Percentiles rank a stretch among this genome's conserved stretches.
Evolutionary conservation across 2,113 vertebrate genomes (phyloP).

Genomic region (Odontesthes bonariensis): DNA sequence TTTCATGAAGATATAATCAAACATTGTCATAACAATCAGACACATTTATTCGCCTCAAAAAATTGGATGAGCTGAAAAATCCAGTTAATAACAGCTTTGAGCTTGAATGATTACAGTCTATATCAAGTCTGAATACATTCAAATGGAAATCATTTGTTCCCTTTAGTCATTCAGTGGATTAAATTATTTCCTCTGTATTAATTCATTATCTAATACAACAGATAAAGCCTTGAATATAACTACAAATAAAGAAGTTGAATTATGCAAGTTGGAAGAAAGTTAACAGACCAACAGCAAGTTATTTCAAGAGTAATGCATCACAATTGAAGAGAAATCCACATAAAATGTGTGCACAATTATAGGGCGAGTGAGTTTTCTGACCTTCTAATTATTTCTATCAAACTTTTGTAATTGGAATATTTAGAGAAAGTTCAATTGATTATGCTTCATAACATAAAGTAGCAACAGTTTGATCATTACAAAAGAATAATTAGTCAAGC

Average conservation of each 20-base stretch:
- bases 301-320: constrained; percentile 16
- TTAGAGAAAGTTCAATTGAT: constrained; percentile 4
- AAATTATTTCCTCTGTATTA: constrained; percentile 47
- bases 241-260: constrained; percentile 35
- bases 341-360: background rate
- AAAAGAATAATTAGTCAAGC: background rate
- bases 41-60: constrained; percentile 29
- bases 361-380: background rate
- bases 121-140: constrained; percentile 41
- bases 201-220: constrained; percentile 44
- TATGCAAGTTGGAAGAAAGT: constrained; percentile 17
- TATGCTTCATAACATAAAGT: background rate
- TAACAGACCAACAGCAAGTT: constrained; percentile 1
- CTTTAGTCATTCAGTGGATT: constrained; percentile 49
- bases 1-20: constrained; percentile 3
- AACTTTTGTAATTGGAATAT: constrained; percentile 14
- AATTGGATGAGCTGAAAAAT: constrained; percentile 6
- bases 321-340: background rate
- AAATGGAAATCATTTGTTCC: constrained; percentile 49
- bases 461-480: background rate
- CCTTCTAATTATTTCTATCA: background rate
- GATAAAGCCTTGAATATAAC: constrained; percentile 45
- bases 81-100: constrained; percentile 51
- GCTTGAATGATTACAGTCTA: constrained; percentile 41
- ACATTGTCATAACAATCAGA: constrained; percentile 29